Evolutionary conservation across 2,888 invertebrate species (phyloP), one percentile per base, ranked within the genome.

Genomic region (Nysson spinosus): DNA sequence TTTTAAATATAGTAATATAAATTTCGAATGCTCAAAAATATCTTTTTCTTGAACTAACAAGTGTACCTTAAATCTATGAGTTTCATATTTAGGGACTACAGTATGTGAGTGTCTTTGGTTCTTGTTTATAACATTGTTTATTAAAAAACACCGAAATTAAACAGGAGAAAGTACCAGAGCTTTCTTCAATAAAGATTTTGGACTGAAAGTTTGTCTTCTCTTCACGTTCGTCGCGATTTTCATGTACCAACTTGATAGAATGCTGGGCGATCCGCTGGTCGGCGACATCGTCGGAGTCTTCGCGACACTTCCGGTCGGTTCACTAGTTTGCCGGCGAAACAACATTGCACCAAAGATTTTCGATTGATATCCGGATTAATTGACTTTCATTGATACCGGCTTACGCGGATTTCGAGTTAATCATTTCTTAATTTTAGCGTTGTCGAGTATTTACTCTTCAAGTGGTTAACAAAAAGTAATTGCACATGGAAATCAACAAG

Each of bases 151-250:
- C 24, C 24, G 20, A 6, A 4, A 11, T 35, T 14, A 22, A 2
- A 28, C 16, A 28, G 12, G 1, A 42, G 28, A 43, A 57, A 44
- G 72, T 83, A 85, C 85, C 85, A 83, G 66, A 43, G 83, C 74
- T 66, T 79, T 83, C 72, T 84, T 84, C 58, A 83, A 72, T 43
- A 84, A 57, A 14, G 78, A 79, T 60, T 77, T 79, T 5, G 82
- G 78, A 20, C 81, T 82, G 60, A 84, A 83, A 52, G 78, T 73
- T 40, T 84, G 85, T 32, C 84, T 78, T 62, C 80, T 81, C 70
- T 84, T 86, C 50, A 85, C 85, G 72, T 86, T 86, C 19, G 85
- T 83, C n/a, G 85, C 78, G 26, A 87, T 80, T 52, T 80, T 83
- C 12, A 84, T 76, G 75, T 85, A 86, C 86, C 84, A 84, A 55